Percentiles rank a stretch among this genome's conserved stretches.
phyloP scores from a whole-genome alignment of 1,140 invertebrate species.

The Heliconius hermathena region DNA sequence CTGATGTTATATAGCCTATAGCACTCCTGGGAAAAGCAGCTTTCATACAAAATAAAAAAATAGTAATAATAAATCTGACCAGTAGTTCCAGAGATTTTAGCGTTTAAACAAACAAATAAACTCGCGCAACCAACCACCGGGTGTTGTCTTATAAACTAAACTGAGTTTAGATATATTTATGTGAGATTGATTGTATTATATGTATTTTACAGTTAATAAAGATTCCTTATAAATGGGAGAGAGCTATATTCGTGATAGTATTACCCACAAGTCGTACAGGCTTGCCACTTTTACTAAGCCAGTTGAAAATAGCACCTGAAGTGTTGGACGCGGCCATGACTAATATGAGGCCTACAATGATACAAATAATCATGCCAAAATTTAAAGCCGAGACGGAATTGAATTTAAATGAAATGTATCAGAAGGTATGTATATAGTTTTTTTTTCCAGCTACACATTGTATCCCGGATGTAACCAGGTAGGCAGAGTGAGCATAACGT shows the following conservation, averaged over 20 bases:
- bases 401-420: constrained; percentile 49
- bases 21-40: too few species aligned
- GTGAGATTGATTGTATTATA: not conserved
- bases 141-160: too few species aligned
- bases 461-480: too few species aligned
- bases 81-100: too few species aligned
- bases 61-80: too few species aligned
- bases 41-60: too few species aligned
- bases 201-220: constrained; percentile 49
- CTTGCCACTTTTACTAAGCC: constrained; percentile 46
- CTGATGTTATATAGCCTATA: too few species aligned
- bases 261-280: constrained; percentile 50
- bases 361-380: constrained; percentile 55
- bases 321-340: constrained; percentile 47
- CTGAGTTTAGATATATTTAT: too few species aligned
- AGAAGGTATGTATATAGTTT: constrained; percentile 41
- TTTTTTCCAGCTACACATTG: too few species aligned
- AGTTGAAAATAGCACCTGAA: constrained; percentile 54
- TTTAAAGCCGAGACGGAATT: constrained; percentile 56
- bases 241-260: constrained; percentile 54
- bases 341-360: constrained; percentile 29
- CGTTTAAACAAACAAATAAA: too few species aligned
- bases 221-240: constrained; percentile 53
- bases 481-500: too few species aligned
- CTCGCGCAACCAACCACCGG: too few species aligned